These are phyloP conservation scores for Diadema setosum DNA, from an alignment of 35 echinoderm and acorn worm genomes.

Conservation along the genomic window DNA sequence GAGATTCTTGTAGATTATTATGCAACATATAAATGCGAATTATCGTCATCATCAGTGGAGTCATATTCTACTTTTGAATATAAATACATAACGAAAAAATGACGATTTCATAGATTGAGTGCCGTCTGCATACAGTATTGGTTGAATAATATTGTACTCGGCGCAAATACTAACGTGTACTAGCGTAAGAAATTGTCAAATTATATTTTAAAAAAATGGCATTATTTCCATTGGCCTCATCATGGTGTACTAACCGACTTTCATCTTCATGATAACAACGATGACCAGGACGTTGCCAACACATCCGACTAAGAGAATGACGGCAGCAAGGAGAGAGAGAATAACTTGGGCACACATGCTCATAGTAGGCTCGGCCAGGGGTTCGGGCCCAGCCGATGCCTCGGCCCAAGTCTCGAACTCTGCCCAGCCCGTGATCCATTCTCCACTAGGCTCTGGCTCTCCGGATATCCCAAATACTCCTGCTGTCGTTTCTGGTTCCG, in stretches of 20 bases:
- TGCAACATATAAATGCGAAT: no score
- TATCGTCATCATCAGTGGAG: no score
- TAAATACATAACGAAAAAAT: background rate
- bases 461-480: background rate
- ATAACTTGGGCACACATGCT: constrained; percentile 9
- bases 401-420: background rate
- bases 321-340: constrained; percentile 17
- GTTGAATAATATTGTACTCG: background rate
- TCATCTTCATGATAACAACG: constrained; percentile 35
- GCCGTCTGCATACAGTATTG: background rate
- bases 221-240: background rate
- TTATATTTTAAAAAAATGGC: no score
- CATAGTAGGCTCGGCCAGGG: constrained; percentile 41
- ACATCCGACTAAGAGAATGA: constrained; percentile 31
- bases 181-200: no score
- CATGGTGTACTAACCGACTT: background rate
- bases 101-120: background rate
- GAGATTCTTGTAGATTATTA: no score
- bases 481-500: background rate
- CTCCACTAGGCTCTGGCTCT: background rate
- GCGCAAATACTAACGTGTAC: background rate
- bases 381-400: background rate
- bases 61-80: no score
- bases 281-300: constrained; percentile 51
- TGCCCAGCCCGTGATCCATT: background rate